Evolutionary conservation across 2,888 invertebrate genomes (phyloP), one percentile per base, ranked within the genome.

Genomic region (Ellobium chinense): DNA sequence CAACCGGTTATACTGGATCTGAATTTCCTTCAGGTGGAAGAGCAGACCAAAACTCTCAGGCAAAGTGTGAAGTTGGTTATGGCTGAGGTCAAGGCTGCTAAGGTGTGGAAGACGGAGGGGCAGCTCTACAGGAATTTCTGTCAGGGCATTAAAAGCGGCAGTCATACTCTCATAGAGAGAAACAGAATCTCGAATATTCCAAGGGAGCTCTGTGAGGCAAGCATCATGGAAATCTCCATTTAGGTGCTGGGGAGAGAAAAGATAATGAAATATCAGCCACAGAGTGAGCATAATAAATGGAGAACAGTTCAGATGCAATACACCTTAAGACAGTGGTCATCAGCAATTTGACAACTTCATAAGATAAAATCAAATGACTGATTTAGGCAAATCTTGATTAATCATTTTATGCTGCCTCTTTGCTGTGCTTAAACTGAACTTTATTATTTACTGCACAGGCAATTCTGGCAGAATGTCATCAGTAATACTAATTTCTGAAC

Each of bases 21-120:
- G 78, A 0, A 93, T 80, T 1, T 90, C 89, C 74, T 88, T 84
- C 46, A 93, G 81, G 83, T 93, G 93, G 83, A 92, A 91, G 36
- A 92, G 85, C 12, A 92, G 87, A 4, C 91, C 91, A 76, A 93
- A 90, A 77, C 91, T 92, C 39, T 91, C 88, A 1, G 93, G 93
- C 21, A 93, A 83, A 0, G 69, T 68, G n/a, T 85, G 78, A 12
- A 93, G 82, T 46, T 88, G 87, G 82, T 93, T 93, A 83, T 92
- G 87, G 73, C 91, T 91, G 31, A 93, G 85, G 82, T 93, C 90
- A 4, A 93, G 83, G 79, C 88, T 87, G 34, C 87, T 88, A 4
- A 93, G 86, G 80, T 93, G 93, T 2, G 93, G 93, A 58, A 93
- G 86, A 27, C 91, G 86, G 21, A 93, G 85, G 1, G 93, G 92